A percentile compares a stretch with the other conserved stretches of the same genome.
phyloP scores from a whole-genome alignment of 2,797 vertebrate species.

The Tangara arthus region DNA sequence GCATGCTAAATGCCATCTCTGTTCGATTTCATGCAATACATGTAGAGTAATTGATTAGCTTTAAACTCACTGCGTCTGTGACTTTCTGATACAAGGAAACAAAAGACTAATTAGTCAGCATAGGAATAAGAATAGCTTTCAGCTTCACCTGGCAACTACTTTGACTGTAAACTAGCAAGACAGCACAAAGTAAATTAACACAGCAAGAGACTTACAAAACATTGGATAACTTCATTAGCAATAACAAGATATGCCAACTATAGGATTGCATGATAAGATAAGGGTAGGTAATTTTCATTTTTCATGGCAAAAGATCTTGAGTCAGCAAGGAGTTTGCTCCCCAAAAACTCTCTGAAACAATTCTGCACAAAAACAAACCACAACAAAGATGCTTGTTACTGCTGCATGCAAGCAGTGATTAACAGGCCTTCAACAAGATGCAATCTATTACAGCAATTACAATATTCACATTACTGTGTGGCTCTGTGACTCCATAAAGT shows the following conservation, averaged over 20 bases:
- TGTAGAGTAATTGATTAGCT: slow-evolving; percentile 47
- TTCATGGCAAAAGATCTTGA: slow-evolving; percentile 9
- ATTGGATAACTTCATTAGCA: not conserved
- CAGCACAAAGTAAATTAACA: slow-evolving; percentile 13
- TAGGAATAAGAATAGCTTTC: slow-evolving; percentile 35
- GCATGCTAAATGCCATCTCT: slow-evolving; percentile 35
- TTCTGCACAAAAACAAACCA: slow-evolving; percentile 1
- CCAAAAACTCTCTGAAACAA: not conserved
- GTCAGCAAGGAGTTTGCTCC: not conserved
- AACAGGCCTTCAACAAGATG: not conserved
- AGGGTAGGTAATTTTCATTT: slow-evolving; percentile 16
- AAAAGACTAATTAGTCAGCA: slow-evolving; percentile 56
- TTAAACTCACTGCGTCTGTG: slow-evolving; percentile 59
- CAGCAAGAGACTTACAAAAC: slow-evolving; percentile 15
- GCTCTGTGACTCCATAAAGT: not conserved
- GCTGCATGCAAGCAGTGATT: not conserved
- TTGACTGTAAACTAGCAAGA: slow-evolving; percentile 1
- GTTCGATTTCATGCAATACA: slow-evolving; percentile 49
- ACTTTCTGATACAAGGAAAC: slow-evolving; percentile 65
- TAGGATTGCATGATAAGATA: not conserved
- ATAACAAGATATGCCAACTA: slow-evolving; percentile 14
- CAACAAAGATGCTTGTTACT: not conserved
- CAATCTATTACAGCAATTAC: not conserved
- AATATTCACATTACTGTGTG: not conserved
- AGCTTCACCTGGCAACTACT: slow-evolving; percentile 34